Conservation (phyloP, 2,888 invertebrate species). For the Callimorpha dominula region DNA sequence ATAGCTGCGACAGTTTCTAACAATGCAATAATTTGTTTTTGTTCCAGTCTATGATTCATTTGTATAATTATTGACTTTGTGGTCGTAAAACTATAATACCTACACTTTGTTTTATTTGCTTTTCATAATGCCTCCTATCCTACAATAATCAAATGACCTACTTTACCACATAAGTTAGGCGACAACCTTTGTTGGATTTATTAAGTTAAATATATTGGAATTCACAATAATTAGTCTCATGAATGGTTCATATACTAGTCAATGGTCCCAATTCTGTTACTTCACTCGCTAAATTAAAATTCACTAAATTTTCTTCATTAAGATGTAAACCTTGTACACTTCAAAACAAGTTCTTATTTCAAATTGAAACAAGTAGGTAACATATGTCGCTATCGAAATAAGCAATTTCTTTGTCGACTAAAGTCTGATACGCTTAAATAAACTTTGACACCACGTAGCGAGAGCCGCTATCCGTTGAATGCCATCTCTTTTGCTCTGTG, state of each 20-base stretch:
- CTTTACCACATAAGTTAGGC: conserved; percentile 35
- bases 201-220: background rate
- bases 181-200: conserved; percentile 27
- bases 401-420: too few species aligned
- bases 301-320: too few species aligned
- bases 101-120: conserved; percentile 53
- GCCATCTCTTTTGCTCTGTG: too few species aligned
- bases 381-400: too few species aligned
- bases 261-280: too few species aligned
- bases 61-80: conserved; percentile 43
- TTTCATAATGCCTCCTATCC: conserved; percentile 52
- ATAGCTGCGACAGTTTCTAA: conserved; percentile 39
- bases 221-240: background rate
- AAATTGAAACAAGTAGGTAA: too few species aligned
- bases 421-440: too few species aligned
- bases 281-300: too few species aligned
- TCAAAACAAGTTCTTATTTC: too few species aligned
- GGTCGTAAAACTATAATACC: conserved; percentile 36
- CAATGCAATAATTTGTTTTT: conserved; percentile 41
- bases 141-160: conserved; percentile 57
- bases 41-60: conserved; percentile 52
- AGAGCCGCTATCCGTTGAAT: too few species aligned
- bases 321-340: too few species aligned
- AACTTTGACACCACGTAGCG: too few species aligned
- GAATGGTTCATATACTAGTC: background rate